Evolutionary conservation across 2,888 invertebrate species (phyloP).

Genomic region (Eupithecia pulchellata): DNA sequence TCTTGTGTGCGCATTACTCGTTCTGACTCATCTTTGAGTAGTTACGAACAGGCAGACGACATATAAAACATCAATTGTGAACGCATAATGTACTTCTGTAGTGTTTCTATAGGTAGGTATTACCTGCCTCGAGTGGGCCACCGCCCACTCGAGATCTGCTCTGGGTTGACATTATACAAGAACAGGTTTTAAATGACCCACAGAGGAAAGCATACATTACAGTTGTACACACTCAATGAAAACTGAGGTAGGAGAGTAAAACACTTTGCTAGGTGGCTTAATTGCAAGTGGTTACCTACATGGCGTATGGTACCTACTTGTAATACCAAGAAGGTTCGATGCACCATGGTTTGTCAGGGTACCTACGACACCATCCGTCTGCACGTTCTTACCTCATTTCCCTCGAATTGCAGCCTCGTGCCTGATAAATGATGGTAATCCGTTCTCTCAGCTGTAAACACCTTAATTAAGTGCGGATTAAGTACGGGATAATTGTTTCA

Average conservation of each 20-base stretch:
- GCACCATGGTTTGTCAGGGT: background rate
- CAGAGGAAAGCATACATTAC: too few species aligned
- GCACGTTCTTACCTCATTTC: background rate
- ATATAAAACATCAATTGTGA: background rate
- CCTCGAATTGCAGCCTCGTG: background rate
- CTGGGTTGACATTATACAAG: background rate
- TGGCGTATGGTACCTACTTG: too few species aligned
- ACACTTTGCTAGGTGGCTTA: background rate
- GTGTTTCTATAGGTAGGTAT: background rate
- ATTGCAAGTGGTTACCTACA: background rate
- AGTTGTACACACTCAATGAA: too few species aligned
- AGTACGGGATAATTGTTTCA: constrained; percentile 21
- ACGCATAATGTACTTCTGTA: background rate
- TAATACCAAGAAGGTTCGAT: too few species aligned
- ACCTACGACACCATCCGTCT: background rate
- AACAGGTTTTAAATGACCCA: too few species aligned
- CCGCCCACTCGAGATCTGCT: background rate
- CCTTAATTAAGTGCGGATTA: constrained; percentile 25
- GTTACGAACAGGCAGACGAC: background rate
- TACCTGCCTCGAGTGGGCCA: background rate
- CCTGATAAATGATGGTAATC: constrained; percentile 7
- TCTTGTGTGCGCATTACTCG: background rate
- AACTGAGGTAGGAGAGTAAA: too few species aligned
- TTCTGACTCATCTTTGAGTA: background rate
- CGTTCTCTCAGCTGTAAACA: constrained; percentile 18